These are phyloP conservation scores for Drosophila nasuta DNA, from an alignment of 1,140 invertebrate genomes.

Conservation along the genomic window DNA sequence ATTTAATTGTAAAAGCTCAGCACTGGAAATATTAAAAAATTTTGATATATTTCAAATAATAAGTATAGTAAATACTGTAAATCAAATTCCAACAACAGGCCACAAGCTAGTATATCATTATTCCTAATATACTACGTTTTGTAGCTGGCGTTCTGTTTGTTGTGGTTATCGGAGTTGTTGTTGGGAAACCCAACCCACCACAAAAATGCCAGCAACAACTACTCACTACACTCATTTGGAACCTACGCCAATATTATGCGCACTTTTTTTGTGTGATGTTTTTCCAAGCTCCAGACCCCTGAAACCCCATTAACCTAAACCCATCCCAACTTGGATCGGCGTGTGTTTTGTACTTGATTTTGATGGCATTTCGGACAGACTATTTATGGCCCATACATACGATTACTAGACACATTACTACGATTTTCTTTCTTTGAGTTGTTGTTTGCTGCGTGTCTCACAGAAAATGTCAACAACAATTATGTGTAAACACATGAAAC, in stretches of 20 bases:
- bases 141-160: slow-evolving; percentile 26
- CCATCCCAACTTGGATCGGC: slow-evolving; percentile 32
- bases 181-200: slow-evolving; percentile 43
- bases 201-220: slow-evolving; percentile 43
- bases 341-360: slow-evolving; percentile 75
- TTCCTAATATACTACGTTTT: slow-evolving; percentile 8
- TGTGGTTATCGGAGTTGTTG: slow-evolving; percentile 40
- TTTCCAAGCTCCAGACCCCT: slow-evolving; percentile 11
- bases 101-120: slow-evolving; percentile 9
- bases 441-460: slow-evolving; percentile 16
- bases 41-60: not conserved
- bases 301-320: slow-evolving; percentile 18
- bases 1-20: too few species aligned
- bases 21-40: not conserved
- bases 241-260: slow-evolving; percentile 56
- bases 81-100: not conserved
- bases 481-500: slow-evolving; percentile 40
- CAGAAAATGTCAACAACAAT: slow-evolving; percentile 61
- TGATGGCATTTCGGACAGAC: slow-evolving; percentile 35
- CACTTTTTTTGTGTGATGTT: slow-evolving; percentile 33
- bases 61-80: too few species aligned
- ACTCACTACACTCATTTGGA: slow-evolving; percentile 12
- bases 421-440: not conserved
- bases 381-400: slow-evolving; percentile 14
- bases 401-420: slow-evolving; percentile 7